Percentiles rank a stretch among this genome's conserved stretches.
Conservation (phyloP, 2,797 vertebrate species). For the Paguma larvata region DNA sequence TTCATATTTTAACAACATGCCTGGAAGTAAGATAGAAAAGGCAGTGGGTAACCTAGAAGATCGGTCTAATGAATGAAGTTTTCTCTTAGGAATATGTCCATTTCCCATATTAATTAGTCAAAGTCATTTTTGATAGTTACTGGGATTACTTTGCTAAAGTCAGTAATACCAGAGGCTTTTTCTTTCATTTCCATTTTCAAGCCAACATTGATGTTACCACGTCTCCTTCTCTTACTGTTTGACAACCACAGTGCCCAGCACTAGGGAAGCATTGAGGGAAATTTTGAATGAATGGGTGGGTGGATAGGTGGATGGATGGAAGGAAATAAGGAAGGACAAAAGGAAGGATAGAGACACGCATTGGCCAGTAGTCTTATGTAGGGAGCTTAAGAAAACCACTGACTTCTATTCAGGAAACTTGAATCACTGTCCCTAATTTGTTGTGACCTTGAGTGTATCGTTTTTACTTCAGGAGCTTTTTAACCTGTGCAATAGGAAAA, state of each 20-base stretch:
- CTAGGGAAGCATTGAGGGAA: neutral
- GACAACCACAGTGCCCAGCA: neutral
- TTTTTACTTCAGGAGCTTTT: neutral
- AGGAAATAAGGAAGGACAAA: neutral
- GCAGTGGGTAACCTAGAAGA: neutral
- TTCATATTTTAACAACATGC: neutral
- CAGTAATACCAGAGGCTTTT: neutral
- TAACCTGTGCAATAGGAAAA: neutral
- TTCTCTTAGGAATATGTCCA: neutral
- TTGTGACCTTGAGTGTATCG: neutral
- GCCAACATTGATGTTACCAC: neutral
- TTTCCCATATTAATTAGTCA: neutral
- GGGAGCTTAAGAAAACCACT: neutral
- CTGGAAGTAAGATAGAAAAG: neutral
- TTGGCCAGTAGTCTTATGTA: neutral
- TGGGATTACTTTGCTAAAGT: neutral
- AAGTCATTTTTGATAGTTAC: neutral
- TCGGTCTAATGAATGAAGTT: neutral
- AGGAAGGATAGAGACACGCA: neutral
- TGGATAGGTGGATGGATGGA: neutral
- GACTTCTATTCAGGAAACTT: neutral
- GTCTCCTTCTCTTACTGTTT: neutral
- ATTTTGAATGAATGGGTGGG: neutral
- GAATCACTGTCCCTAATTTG: neutral
- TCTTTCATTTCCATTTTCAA: slow-evolving; percentile 21